Evolutionary conservation across 2,888 invertebrate species (phyloP).

Genomic region (Hipparchia semele): DNA sequence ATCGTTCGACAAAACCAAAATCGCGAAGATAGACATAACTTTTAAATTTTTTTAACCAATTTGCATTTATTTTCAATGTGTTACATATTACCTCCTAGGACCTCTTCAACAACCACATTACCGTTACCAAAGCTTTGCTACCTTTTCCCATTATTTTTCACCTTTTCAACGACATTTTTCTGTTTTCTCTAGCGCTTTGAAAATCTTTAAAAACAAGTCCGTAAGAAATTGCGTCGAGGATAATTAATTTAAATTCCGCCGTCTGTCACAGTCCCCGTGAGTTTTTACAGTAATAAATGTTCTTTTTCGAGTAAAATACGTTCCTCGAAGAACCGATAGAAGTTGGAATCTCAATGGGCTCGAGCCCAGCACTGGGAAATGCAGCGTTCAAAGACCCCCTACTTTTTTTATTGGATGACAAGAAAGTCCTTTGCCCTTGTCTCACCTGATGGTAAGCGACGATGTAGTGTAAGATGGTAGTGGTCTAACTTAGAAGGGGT

Average conservation of each 20-base stretch:
- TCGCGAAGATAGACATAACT: too few species aligned
- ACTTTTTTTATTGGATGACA: too few species aligned
- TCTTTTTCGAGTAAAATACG: slow-evolving; percentile 16
- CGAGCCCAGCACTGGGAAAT: too few species aligned
- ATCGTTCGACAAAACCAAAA: too few species aligned
- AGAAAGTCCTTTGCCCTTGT: too few species aligned
- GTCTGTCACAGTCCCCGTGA: slow-evolving; percentile 30
- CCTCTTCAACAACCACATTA: background rate
- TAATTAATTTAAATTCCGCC: slow-evolving; percentile 39
- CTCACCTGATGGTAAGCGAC: too few species aligned
- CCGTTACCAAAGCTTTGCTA: background rate
- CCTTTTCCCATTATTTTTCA: background rate
- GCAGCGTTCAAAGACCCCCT: too few species aligned
- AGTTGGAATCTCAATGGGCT: too few species aligned
- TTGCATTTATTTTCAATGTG: too few species aligned
- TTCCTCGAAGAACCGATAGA: background rate
- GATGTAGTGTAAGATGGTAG: too few species aligned
- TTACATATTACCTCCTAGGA: background rate
- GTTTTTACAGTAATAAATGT: slow-evolving; percentile 34
- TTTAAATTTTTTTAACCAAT: too few species aligned
- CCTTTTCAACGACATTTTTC: slow-evolving; percentile 13
- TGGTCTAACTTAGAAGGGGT: too few species aligned
- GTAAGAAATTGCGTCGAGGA: slow-evolving; percentile 28
- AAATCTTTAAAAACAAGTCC: slow-evolving; percentile 29
- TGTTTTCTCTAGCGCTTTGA: slow-evolving; percentile 22